A percentile compares a stretch with the other conserved stretches of the same genome.
Evolutionary conservation across 2,888 invertebrate genomes (phyloP).

Genomic region (Aradus depressus): DNA sequence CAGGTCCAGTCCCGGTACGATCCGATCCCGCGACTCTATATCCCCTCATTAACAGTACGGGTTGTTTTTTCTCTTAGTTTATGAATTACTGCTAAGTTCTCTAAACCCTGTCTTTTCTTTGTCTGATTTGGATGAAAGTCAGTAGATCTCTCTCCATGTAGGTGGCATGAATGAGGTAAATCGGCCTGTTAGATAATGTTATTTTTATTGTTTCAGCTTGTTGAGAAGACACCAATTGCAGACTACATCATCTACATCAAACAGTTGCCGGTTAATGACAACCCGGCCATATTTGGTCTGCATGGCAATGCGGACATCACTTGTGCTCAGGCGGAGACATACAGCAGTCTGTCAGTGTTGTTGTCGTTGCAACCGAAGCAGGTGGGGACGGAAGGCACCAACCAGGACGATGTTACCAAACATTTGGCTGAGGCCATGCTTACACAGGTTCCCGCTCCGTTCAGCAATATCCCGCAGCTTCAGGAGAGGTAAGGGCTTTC

Average conservation of each 20-base stretch:
- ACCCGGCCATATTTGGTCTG: conserved; percentile 61
- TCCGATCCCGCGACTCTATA: too few species aligned
- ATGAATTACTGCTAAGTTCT: too few species aligned
- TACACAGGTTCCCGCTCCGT: conserved; percentile 42
- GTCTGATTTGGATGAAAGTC: too few species aligned
- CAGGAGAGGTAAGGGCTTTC: conserved; percentile 39
- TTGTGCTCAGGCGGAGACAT: conserved; percentile 62
- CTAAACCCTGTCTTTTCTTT: too few species aligned
- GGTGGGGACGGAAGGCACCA: conserved; percentile 43
- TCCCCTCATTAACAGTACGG: too few species aligned
- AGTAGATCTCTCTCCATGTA: too few species aligned
- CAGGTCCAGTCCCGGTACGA: too few species aligned
- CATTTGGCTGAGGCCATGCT: conserved; percentile 50
- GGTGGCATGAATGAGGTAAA: too few species aligned
- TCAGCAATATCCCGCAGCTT: conserved; percentile 45
- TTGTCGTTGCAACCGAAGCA: conserved; percentile 56
- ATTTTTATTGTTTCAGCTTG: too few species aligned
- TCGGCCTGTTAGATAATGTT: too few species aligned
- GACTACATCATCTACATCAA: conserved; percentile 57
- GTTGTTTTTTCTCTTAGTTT: too few species aligned
- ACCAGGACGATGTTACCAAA: conserved; percentile 48
- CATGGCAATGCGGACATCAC: conserved; percentile 71
- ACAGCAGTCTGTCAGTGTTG: conserved; percentile 47
- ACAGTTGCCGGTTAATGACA: conserved; percentile 62
- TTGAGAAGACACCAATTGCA: too few species aligned